These are phyloP conservation scores for Salvelinus sp. DNA, from an alignment of 2,113 vertebrate genomes.

Conservation along the genomic window DNA sequence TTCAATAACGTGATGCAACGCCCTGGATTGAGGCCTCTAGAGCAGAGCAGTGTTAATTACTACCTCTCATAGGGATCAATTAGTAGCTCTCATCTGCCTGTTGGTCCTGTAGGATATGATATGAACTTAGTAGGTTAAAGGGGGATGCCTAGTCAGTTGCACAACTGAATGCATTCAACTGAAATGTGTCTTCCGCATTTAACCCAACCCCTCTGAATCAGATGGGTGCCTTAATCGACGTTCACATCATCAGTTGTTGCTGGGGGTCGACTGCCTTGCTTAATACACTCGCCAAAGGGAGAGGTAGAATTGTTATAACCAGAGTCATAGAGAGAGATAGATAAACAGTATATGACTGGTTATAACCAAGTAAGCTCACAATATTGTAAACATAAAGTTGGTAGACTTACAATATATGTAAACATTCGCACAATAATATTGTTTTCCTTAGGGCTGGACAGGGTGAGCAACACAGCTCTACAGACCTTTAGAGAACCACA, in stretches of 20 bases:
- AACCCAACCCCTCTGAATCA: too few species aligned
- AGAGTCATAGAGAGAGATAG: too few species aligned
- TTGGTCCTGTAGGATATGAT: slow-evolving; percentile 19
- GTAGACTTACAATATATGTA: too few species aligned
- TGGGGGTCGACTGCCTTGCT: not conserved
- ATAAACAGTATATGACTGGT: too few species aligned
- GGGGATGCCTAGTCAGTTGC: too few species aligned
- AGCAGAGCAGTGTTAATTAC: slow-evolving; percentile 9
- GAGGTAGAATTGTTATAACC: slow-evolving; percentile 10
- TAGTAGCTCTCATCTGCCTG: slow-evolving; percentile 17
- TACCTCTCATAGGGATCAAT: slow-evolving; percentile 21
- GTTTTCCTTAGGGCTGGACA: slow-evolving; percentile 73
- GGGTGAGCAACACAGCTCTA: slow-evolving; percentile 84
- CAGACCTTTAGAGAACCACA: slow-evolving; percentile 76
- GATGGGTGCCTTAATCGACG: too few species aligned
- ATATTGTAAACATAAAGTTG: too few species aligned
- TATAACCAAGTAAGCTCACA: too few species aligned
- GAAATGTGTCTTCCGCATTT: too few species aligned
- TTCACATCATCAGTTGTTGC: too few species aligned
- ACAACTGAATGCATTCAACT: too few species aligned
- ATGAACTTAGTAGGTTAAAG: too few species aligned
- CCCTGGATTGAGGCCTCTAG: not conserved
- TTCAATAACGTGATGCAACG: slow-evolving; percentile 15
- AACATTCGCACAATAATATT: not conserved
- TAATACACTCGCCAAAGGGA: slow-evolving; percentile 19